Base-by-base conservation (phyloP, 2,113 vertebrate genomes). In the Excalfactoria chinensis region DNA sequence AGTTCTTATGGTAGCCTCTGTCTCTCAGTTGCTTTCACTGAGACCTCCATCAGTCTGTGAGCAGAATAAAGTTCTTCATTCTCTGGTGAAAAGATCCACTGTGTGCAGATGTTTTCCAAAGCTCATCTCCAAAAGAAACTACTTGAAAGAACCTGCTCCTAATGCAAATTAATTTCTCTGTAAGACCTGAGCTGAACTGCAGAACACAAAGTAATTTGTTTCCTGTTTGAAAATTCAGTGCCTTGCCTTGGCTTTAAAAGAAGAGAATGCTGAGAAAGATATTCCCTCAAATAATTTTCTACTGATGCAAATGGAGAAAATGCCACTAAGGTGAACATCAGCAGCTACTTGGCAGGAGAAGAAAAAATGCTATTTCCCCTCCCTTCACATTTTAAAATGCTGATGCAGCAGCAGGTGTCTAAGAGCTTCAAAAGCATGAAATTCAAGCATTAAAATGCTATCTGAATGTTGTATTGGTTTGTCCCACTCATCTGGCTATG, bases 341-440 rank as follows among this genome's bases (percentile, higher is more conserved):
- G 11, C 41, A 84, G 35, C 17, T 25, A n/a, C 25, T 75, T 84
- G 9, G 26, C 21, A 93, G 20, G 60, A 68, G 49, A 58, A 83
- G 22, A 80, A 89, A 93, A 93, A 49, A 26, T 22, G 4, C 23
- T 56, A 25, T 78, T 89, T 75, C 21, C 10, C 5, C 41, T 79
- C 30, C 13, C 30, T 79, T 78, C 41, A 4, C 34, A n/a, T 92
- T 86, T 94, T 87, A 79, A 94, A 89, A 86, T 43, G 73, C 28
- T 79, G 90, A 82, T 82, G 13, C 32, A 90, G 67, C 74, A 92
- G 41, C 71, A 92, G 78, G 51, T 83, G 30, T 56, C 63, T 75
- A 73, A 72, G 12, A 70, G 37, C 51, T 79, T 73, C 67, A 83
- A 90, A 96, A 85, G 41, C 77, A 73, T 30, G 17, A 94, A 87